Base-by-base conservation (phyloP, 2,797 vertebrate genomes). In the Melanotaenia maccullochi region DNA sequence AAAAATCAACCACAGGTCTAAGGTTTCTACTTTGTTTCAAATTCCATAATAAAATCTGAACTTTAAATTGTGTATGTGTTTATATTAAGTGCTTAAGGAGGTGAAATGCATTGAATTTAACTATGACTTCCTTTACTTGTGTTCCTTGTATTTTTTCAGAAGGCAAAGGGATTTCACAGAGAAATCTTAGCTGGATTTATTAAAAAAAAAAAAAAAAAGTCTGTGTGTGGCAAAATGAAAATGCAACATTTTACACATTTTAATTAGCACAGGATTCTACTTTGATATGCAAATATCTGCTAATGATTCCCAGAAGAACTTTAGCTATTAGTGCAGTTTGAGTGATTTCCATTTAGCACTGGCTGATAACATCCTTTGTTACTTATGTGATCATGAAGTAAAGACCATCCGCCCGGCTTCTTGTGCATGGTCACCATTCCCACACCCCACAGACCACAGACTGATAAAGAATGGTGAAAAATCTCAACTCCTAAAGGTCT, bases 261-360 rank as follows among this genome's bases (percentile, higher is more conserved):
- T 76, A 82, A 86, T 89, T 70, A 73, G 65, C 52, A 33, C 38
- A 67, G 61, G 72, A 82, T 79, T 87, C 13, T 73, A 74, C 86
- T 87, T 85, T 82, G 69, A 83, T 79, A 85, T 88, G 84, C 56
- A 88, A 85, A 90, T 90, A 68, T 75, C 71, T 62, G 71, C 73
- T 84, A 83, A 86, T 83, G 76, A 85, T 82, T 87, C 85, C 83
- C 85, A 9, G 24, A 64, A 76, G 79, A 87, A 81, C 75, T 76
- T 68, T 40, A 78, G 73, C 79, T 81, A 78, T 87, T 89, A 85
- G 82, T 85, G 79, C 76, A 79, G 63, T 89, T 79, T 86, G 82
- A 88, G 35, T 85, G 78, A 85, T 89, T 90, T 83, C 68, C 79
- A 86, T 86, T 92, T 89, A 90, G 77, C 63, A 60, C 35, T 64